These are phyloP conservation scores for Cryptus armator DNA, from an alignment of 2,888 invertebrate species.

Conservation along the genomic window DNA sequence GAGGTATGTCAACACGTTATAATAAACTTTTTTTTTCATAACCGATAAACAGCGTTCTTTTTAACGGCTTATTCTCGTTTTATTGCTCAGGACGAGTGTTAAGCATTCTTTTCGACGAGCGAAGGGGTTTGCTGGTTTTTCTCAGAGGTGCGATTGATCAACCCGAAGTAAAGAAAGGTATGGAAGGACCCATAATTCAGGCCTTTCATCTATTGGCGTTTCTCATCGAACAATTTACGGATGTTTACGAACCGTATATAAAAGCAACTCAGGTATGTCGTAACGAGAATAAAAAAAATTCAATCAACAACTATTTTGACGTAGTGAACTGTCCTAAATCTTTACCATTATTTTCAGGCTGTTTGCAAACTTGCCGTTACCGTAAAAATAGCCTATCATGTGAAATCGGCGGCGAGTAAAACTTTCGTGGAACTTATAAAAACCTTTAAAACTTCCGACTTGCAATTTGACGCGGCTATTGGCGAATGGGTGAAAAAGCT, in stretches of 20 bases:
- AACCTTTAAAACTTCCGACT: slow-evolving; percentile 69
- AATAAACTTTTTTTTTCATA: slow-evolving; percentile 3
- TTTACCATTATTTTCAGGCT: slow-evolving; percentile 70
- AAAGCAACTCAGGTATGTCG: slow-evolving; percentile 59
- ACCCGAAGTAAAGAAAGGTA: slow-evolving; percentile 34
- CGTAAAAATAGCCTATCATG: slow-evolving; percentile 57
- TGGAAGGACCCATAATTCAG: slow-evolving; percentile 69
- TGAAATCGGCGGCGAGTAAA: slow-evolving; percentile 73
- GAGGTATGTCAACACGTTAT: slow-evolving; percentile 61
- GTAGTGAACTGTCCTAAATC: not conserved
- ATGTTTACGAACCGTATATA: slow-evolving; percentile 69
- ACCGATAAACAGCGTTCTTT: not conserved
- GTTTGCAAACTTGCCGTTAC: slow-evolving; percentile 72
- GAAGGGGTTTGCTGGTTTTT: slow-evolving; percentile 72
- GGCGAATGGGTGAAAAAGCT: slow-evolving; percentile 66
- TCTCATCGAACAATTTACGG: slow-evolving; percentile 74
- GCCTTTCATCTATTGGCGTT: slow-evolving; percentile 73
- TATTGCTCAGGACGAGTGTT: slow-evolving; percentile 69
- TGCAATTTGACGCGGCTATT: slow-evolving; percentile 70
- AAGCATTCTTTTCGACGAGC: slow-evolving; percentile 68
- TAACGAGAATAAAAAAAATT: not conserved
- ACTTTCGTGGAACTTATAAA: slow-evolving; percentile 75
- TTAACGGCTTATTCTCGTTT: not conserved
- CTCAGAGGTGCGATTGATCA: slow-evolving; percentile 68
- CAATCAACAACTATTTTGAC: not conserved